Conservation (phyloP, 2,113 vertebrate species). For the Tachuris rubrigastra region DNA sequence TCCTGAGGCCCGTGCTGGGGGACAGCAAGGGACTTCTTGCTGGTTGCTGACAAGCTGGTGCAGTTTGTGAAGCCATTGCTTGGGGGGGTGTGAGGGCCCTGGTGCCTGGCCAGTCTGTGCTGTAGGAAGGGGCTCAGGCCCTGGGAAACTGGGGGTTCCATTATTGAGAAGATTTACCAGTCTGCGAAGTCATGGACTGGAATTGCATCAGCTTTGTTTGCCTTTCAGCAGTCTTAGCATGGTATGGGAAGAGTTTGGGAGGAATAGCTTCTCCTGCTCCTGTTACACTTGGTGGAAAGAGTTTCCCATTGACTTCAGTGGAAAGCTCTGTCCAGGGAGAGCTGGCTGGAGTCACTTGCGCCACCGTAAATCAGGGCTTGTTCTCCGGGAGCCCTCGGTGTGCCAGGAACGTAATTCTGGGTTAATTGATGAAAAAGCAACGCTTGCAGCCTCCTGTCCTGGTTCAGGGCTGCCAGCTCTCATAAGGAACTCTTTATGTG, state of each 20-base stretch:
- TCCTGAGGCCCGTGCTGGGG: neutral
- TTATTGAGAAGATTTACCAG: neutral
- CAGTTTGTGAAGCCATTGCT: neutral
- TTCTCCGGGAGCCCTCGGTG: rapidly evolving
- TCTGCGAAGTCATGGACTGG: neutral
- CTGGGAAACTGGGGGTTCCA: neutral
- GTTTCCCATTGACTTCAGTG: constrained; percentile 11
- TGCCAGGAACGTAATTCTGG: neutral
- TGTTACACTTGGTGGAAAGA: neutral
- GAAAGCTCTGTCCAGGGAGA: neutral
- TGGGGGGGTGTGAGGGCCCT: neutral
- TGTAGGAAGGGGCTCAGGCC: rapidly evolving
- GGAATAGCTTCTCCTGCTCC: neutral
- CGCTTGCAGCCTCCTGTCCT: neutral
- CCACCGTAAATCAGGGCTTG: neutral
- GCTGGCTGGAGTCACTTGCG: rapidly evolving
- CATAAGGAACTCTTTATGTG: constrained; percentile 54
- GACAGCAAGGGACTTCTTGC: neutral
- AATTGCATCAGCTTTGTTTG: neutral
- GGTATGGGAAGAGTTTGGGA: neutral
- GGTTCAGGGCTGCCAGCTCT: neutral
- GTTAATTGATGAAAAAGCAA: neutral
- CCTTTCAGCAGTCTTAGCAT: neutral
- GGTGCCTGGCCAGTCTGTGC: neutral
- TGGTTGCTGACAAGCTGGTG: neutral